Conservation (phyloP, 2,113 vertebrate genomes). For the Rhodinocichla rosea region DNA sequence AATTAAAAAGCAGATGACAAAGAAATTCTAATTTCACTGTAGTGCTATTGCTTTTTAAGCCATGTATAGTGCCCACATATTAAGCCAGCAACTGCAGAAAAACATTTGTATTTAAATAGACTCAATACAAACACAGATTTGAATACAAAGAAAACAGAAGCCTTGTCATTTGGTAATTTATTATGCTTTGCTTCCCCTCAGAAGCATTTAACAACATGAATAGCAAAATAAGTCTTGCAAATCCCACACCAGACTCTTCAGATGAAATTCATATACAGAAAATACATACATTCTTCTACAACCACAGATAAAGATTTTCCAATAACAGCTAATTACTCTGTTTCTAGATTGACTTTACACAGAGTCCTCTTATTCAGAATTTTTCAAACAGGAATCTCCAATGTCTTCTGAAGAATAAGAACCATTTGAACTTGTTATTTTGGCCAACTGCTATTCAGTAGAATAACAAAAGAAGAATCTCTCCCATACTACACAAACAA, state of each 20-base stretch:
- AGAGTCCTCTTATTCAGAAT: background rate
- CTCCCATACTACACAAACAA: background rate
- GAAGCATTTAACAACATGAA: slow-evolving; percentile 4
- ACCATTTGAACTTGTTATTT: background rate
- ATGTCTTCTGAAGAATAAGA: background rate
- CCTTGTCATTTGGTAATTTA: slow-evolving; percentile 1
- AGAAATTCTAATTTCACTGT: background rate
- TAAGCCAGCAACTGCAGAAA: background rate
- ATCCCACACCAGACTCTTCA: background rate
- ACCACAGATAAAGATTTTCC: background rate
- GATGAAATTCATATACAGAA: background rate
- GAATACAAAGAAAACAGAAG: background rate
- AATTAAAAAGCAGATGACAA: background rate
- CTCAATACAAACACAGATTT: background rate
- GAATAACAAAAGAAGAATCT: background rate
- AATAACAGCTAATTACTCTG: background rate
- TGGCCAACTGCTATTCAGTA: background rate
- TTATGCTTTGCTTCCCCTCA: background rate
- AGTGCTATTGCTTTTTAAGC: background rate
- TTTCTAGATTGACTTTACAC: background rate
- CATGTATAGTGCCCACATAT: background rate
- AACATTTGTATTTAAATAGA: background rate
- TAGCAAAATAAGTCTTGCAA: background rate
- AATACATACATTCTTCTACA: background rate
- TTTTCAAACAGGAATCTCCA: background rate